These are phyloP conservation scores for Conus ventricosus DNA, from an alignment of 1,140 invertebrate genomes.

Conservation along the genomic window DNA sequence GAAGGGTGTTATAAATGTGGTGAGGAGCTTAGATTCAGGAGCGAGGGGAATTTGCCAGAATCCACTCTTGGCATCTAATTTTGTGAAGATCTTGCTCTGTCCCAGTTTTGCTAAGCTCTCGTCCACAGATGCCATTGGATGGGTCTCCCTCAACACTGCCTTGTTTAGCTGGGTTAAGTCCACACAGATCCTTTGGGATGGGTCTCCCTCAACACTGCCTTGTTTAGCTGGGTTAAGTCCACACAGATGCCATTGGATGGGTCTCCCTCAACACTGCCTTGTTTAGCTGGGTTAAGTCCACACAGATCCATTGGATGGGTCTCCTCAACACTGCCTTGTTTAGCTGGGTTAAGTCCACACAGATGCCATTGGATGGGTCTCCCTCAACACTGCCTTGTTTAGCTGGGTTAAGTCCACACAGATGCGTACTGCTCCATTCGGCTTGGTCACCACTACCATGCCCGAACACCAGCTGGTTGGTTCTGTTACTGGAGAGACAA, in stretches of 20 bases:
- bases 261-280: too few species aligned
- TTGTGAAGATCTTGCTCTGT: slow-evolving; percentile 65
- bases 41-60: slow-evolving; percentile 34
- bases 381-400: slow-evolving; percentile 28
- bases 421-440: slow-evolving; percentile 43
- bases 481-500: too few species aligned
- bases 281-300: too few species aligned
- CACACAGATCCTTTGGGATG: too few species aligned
- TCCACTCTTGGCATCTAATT: slow-evolving; percentile 23
- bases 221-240: too few species aligned
- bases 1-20: slow-evolving; percentile 67
- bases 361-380: neutral
- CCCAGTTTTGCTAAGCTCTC: slow-evolving; percentile 29
- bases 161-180: too few species aligned
- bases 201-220: too few species aligned
- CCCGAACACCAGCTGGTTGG: neutral
- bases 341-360: too few species aligned
- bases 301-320: neutral
- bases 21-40: slow-evolving; percentile 30
- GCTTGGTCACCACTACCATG: slow-evolving; percentile 21
- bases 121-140: neutral
- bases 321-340: too few species aligned
- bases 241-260: too few species aligned
- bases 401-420: slow-evolving; percentile 46
- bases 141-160: too few species aligned